Conservation (phyloP, 2,888 invertebrate species). For the Sinopyrophorus schimmeli region DNA sequence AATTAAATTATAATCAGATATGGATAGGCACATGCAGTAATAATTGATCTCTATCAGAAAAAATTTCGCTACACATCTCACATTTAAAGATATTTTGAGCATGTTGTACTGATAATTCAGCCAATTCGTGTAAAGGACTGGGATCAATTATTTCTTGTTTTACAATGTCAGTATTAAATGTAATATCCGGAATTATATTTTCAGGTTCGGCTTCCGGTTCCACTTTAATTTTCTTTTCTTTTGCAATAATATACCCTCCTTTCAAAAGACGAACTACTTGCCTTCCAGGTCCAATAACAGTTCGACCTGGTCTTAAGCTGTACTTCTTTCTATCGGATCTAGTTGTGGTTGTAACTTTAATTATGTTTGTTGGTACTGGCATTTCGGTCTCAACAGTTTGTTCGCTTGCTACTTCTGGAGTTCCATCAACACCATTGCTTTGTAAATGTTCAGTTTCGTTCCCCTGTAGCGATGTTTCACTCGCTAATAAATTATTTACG, state of each 20-base stretch:
- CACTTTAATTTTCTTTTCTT: slow-evolving; percentile 42
- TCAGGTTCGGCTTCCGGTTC: slow-evolving; percentile 43
- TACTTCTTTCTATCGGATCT: slow-evolving; percentile 24
- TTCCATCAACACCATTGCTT: slow-evolving; percentile 44
- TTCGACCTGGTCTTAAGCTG: slow-evolving; percentile 47
- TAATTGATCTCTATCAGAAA: slow-evolving; percentile 72
- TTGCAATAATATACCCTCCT: slow-evolving; percentile 54
- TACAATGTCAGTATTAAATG: slow-evolving; percentile 41
- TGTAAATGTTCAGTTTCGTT: slow-evolving; percentile 44
- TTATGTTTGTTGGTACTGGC: slow-evolving; percentile 42
- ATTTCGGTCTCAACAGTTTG: slow-evolving; percentile 44
- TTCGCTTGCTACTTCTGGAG: slow-evolving; percentile 47
- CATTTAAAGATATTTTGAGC: slow-evolving; percentile 66
- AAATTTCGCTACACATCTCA: slow-evolving; percentile 80
- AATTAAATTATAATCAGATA: slow-evolving; percentile 63
- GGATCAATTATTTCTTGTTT: slow-evolving; percentile 49
- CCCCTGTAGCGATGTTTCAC: slow-evolving; percentile 33
- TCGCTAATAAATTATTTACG: slow-evolving; percentile 40
- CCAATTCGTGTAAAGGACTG: slow-evolving; percentile 57
- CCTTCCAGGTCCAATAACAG: slow-evolving; percentile 52
- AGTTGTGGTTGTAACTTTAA: slow-evolving; percentile 35
- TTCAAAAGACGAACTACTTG: slow-evolving; percentile 53
- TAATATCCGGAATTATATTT: slow-evolving; percentile 47
- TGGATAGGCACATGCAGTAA: slow-evolving; percentile 81
- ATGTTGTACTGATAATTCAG: slow-evolving; percentile 58